Evolutionary conservation across 1,140 invertebrate genomes (phyloP), one percentile per base, ranked within the genome.

Genomic region (Ladona fulva): DNA sequence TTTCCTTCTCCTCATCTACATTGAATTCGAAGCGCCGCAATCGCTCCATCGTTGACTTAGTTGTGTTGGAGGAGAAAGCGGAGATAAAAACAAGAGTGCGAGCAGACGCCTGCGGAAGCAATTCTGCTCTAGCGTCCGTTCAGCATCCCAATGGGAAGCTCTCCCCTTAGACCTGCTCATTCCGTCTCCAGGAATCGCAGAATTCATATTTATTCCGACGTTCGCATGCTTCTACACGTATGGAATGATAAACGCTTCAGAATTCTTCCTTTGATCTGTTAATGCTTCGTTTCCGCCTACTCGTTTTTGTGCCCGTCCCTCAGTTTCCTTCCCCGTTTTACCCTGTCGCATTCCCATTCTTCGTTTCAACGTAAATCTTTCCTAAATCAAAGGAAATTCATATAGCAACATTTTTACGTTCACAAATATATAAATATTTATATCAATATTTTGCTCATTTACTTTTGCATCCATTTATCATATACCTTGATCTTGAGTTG

Each of bases 201-300:
- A 22, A 66, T 66, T 66, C 52, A 66, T 66, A 66, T 66, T 66
- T 66, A 66, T 66, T 66, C 52, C n/a, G 52, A 66, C 52, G 14
- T 22, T 66, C 52, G 52, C 3, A 66, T 66, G 52, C n/a, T 66
- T 3, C 52, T 12, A 37, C 29, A 37, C 52, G 52, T 19, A 22
- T 16, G 52, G 52, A 22, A 66, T 66, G 52, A 66, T 66, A 66
- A 66, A 66, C n/a, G 52, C 29, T 66, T 66, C 16, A 66, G 52
- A 5, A 66, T 66, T 66, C 52, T 22, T 22, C n/a, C n/a, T 22
- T 19, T 19, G 52, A 66, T 22, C 52, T 66, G 52, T 66, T 66
- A 66, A 66, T 66, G 52, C 14, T 12, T 22, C n/a, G 52, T 66
- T 66, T 66, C 52, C 52, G 52, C n/a, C 52, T 22, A 22, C 52